Conservation (phyloP, 2,113 vertebrate genomes). For the Cyanistes caeruleus region DNA sequence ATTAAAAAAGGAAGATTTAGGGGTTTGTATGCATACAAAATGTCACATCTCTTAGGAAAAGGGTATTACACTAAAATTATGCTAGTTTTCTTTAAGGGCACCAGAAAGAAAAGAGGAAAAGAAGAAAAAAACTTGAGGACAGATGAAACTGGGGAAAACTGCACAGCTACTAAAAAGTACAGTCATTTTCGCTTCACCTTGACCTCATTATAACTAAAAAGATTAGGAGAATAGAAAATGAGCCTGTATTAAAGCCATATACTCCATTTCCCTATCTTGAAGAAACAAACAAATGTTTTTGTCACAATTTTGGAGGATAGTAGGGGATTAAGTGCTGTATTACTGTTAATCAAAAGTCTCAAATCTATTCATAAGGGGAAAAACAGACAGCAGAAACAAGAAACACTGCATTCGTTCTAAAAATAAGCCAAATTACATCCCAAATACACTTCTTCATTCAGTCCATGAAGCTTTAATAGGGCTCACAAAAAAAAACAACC, state of each 20-base stretch:
- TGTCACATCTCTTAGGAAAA: neutral
- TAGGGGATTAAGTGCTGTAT: neutral
- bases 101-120: neutral
- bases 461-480: neutral
- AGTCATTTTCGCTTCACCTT: neutral
- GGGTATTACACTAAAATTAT: neutral
- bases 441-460: neutral
- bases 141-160: neutral
- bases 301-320: neutral
- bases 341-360: neutral
- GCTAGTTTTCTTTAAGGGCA: neutral
- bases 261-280: neutral
- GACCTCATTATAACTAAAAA: neutral
- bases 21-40: neutral
- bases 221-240: neutral
- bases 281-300: neutral
- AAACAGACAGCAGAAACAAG: neutral
- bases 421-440: neutral
- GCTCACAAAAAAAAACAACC: neutral
- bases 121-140: neutral
- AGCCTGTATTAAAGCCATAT: neutral
- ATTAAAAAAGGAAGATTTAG: slow-evolving; percentile 19
- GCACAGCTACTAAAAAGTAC: neutral
- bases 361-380: neutral
- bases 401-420: neutral